A percentile compares a stretch with the other conserved stretches of the same genome.
phyloP scores from a whole-genome alignment of 2,888 invertebrate species.

The Cordylochernes scorpioides region DNA sequence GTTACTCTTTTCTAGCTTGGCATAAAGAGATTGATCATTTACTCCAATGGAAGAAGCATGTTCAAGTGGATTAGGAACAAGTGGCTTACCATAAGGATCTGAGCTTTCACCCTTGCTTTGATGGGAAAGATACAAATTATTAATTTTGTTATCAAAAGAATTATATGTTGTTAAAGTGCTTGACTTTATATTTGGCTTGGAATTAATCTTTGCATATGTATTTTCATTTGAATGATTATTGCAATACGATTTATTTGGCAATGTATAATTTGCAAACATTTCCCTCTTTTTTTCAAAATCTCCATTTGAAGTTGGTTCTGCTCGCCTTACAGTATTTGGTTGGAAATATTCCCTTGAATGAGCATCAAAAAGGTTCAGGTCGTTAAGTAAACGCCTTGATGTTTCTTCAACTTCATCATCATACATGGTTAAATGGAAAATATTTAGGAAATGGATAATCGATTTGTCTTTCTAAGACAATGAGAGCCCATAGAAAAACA shows the following conservation, averaged over 20 bases:
- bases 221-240: not conserved
- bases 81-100: too few relatives aligned
- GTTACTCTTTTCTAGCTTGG: conserved; percentile 44
- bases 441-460: too few relatives aligned
- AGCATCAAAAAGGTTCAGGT: conserved; percentile 14
- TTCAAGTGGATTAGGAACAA: too few relatives aligned
- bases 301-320: conserved; percentile 12
- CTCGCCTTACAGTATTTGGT: conserved; percentile 10
- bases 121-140: too few relatives aligned
- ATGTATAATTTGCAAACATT: conserved; percentile 10
- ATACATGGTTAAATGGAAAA: too few relatives aligned
- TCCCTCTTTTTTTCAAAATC: conserved; percentile 14
- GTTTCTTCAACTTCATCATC: conserved; percentile 13
- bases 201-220: not conserved
- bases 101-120: not conserved
- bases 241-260: conserved; percentile 3
- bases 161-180: too few relatives aligned
- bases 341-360: conserved; percentile 8
- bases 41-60: too few relatives aligned
- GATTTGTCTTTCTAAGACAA: too few relatives aligned
- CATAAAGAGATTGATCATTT: too few relatives aligned
- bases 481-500: too few relatives aligned
- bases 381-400: conserved; percentile 12
- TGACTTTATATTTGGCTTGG: too few relatives aligned
- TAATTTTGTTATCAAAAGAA: too few relatives aligned